Base-by-base conservation (phyloP, 2,113 vertebrate species). In the Aptenodytes forsteri region DNA sequence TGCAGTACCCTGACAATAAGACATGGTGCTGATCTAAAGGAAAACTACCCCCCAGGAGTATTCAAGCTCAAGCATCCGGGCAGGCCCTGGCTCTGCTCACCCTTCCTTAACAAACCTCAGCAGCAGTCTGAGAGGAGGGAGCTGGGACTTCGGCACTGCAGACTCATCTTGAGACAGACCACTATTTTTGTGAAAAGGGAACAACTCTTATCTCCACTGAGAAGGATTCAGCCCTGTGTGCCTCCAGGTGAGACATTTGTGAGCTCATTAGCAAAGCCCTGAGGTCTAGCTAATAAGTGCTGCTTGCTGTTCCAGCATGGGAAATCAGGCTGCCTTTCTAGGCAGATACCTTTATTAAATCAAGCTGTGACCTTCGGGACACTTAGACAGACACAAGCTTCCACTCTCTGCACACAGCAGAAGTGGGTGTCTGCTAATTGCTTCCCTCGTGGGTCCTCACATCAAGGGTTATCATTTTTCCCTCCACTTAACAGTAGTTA, bases 181-280 rank as follows among this genome's bases (percentile, higher is more conserved):
- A 7, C 17, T 7, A 7, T n/a, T 65, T 44, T 40, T 27, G 6
- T 46, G 27, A 49, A 17, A 61, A 72, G 7, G 62, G 42, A 77
- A 10, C 30, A 84, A 21, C 34, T 56, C 73, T 62, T 47, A 50
- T 36, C 52, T 61, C 36, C 64, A 47, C 23, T 0, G 1, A 87
- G 69, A 55, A 83, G 77, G 56, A 90, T 87, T 40, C 64, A 83
- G 22, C 82, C 46, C 44, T 9, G 5, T 55, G 56, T 80, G 56
- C 56, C 50, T 38, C 66, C 62, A 87, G 77, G 67, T 80, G 77
- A 90, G 72, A 71, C 50, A 36, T 58, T 46, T 58, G 36, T 19
- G n/a, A 92, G 89, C 56, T 96, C 77, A 66, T 92, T 76, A 92
- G 46, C 55, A 83, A 83, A 90, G n/a, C 82, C 82, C 82, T 23